These are phyloP conservation scores for Monochamus saltuarius DNA, from an alignment of 1,140 invertebrate genomes.

Conservation along the genomic window DNA sequence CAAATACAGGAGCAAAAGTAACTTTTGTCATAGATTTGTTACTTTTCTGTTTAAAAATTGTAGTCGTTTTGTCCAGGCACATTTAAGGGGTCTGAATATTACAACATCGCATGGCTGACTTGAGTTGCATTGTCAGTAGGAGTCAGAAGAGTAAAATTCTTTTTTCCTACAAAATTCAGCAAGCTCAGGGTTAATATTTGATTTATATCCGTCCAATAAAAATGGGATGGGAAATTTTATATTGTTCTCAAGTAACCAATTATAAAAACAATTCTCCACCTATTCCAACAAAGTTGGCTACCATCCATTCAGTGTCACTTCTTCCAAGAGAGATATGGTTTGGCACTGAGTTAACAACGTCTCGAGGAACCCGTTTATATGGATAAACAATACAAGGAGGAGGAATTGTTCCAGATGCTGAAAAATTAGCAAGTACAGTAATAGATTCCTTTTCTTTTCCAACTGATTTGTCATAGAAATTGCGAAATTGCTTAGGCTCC, in stretches of 20 bases:
- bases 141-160: conserved; percentile 42
- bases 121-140: conserved; percentile 49
- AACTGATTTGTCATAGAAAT: conserved; percentile 33
- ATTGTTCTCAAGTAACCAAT: conserved; percentile 37
- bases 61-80: conserved; percentile 32
- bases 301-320: conserved; percentile 50
- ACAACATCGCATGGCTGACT: conserved; percentile 50
- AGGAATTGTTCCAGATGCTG: conserved; percentile 37
- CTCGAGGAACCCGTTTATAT: conserved; percentile 34
- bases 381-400: conserved; percentile 43
- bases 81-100: conserved; percentile 46
- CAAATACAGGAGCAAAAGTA: conserved; percentile 42
- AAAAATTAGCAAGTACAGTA: conserved; percentile 17
- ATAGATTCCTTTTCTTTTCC: conserved; percentile 42
- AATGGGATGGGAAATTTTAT: conserved; percentile 43
- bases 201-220: conserved; percentile 51
- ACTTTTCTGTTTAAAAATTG: conserved; percentile 17
- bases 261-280: conserved; percentile 45
- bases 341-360: conserved; percentile 40
- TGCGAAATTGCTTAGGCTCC: conserved; percentile 29
- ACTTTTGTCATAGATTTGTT: conserved; percentile 22
- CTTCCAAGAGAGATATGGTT: conserved; percentile 44
- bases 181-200: conserved; percentile 46
- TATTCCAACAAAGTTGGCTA: conserved; percentile 48
- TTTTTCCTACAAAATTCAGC: conserved; percentile 47